Base-by-base conservation (phyloP, 2,888 invertebrate genomes). In the Nymphalis polychloros region DNA sequence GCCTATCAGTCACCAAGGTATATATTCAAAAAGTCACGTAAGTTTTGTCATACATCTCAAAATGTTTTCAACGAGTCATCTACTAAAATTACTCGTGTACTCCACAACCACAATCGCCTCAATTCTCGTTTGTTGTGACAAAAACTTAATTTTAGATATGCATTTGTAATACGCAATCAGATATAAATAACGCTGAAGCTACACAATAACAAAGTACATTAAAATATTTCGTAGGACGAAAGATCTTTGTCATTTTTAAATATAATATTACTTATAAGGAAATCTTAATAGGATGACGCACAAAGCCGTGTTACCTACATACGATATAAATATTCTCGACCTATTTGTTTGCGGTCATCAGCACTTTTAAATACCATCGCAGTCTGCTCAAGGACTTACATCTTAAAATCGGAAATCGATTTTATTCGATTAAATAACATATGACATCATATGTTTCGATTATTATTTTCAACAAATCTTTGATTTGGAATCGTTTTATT, bases 251-350 rank as follows among this genome's bases (percentile, higher is more conserved):
- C 72, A 72, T 59, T 68, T 61, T 64, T 63, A 65, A 61, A 72
- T 69, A 69, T 72, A 69, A 66, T 66, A 55, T 66, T 66, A 61
- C 62, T 65, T 64, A 62, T 59, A 59, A 53, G 62, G 59, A 50
- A 64, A 61, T 53, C 55, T 60, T 52, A 52, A 23, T 23, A 47
- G n/a, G 41, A 57, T 72, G 72, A 72, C 72, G 67, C 72, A 72
- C 64, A 65, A 65, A 62, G 63, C 63, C 46, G 41, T 68, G 50
- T 59, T 62, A 64, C 61, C 52, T 59, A 48, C 35, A 13, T 64
- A 47, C 35, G 59, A 66, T 67, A 59, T 69, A 64, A 72, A 71
- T 67, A 67, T 61, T 47, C 20, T 63, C 61, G 61, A 64, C 63
- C 49, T 50, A 68, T 66, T 62, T 67, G 60, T 61, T 64, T 64